phyloP scores from a whole-genome alignment of 2,888 invertebrate species.

The Drosophila fungiperda region DNA sequence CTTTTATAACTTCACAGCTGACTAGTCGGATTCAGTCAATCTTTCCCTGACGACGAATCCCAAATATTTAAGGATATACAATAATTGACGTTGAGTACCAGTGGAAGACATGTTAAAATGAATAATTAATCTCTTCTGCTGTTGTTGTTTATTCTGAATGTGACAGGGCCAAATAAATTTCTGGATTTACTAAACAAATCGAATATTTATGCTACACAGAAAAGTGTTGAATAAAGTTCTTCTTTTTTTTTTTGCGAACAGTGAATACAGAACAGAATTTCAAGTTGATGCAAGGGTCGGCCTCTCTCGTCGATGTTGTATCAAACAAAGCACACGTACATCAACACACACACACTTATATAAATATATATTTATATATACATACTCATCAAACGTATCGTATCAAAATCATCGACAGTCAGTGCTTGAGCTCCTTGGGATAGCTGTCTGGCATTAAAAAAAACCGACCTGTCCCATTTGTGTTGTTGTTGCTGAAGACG shows the following conservation, averaged over 20 bases:
- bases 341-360: conserved; percentile 4
- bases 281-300: background rate
- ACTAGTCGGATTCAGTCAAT: background rate
- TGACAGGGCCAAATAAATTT: background rate
- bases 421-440: conserved; percentile 40
- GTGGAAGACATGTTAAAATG: background rate
- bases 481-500: background rate
- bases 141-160: background rate
- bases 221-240: conserved; percentile 1
- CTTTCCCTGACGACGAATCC: background rate
- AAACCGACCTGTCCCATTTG: conserved; percentile 26
- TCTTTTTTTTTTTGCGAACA: background rate
- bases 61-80: background rate
- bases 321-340: conserved; percentile 6
- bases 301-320: conserved; percentile 4
- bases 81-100: background rate
- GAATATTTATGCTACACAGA: background rate
- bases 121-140: background rate
- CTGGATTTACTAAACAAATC: background rate
- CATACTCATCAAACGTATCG: conserved; percentile 35
- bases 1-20: background rate
- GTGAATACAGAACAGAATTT: background rate
- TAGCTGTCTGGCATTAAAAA: conserved; percentile 33
- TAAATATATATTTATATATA: conserved; percentile 10
- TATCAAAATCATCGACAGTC: conserved; percentile 53